A percentile compares a stretch with the other conserved stretches of the same genome.
phyloP scores from a whole-genome alignment of 92 coral and sea anemone species.

The Porites evermanni region DNA sequence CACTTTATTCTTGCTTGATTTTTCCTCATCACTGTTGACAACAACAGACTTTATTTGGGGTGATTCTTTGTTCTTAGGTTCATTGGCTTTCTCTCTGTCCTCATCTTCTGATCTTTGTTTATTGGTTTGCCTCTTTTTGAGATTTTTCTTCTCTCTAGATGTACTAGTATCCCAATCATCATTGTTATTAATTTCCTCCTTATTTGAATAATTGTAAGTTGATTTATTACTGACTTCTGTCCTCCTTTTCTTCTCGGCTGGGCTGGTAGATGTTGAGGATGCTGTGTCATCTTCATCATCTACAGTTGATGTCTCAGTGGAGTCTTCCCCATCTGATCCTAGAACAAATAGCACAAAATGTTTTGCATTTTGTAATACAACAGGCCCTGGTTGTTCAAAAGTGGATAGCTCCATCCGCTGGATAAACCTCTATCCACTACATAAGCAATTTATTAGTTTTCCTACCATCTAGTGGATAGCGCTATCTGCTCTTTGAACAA shows the following conservation, averaged over 20 bases:
- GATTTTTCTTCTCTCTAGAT: slow-evolving; percentile 5
- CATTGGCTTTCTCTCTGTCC: slow-evolving; percentile 5
- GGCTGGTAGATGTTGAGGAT: slow-evolving; percentile 26
- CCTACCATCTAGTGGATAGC: no score
- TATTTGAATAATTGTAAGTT: slow-evolving; percentile 1
- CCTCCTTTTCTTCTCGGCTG: slow-evolving; percentile 16
- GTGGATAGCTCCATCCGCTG: no score
- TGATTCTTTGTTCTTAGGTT: slow-evolving; percentile 14
- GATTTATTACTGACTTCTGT: background rate
- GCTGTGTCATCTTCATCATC: slow-evolving; percentile 17
- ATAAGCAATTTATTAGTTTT: no score
- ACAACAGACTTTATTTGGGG: background rate
- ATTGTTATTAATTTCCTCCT: background rate
- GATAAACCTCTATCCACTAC: no score
- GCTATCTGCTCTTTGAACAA: no score
- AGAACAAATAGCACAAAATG: background rate
- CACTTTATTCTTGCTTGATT: slow-evolving; percentile 1
- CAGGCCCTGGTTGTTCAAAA: no score
- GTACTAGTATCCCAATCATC: background rate
- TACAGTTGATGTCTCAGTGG: slow-evolving; percentile 23
- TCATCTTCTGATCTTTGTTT: slow-evolving; percentile 10
- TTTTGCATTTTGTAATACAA: no score
- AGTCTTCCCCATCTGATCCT: slow-evolving; percentile 26
- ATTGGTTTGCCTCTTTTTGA: background rate
- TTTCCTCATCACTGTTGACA: background rate